Conservation (phyloP, 1,140 invertebrate species). For the Gonatopus flavifemur region DNA sequence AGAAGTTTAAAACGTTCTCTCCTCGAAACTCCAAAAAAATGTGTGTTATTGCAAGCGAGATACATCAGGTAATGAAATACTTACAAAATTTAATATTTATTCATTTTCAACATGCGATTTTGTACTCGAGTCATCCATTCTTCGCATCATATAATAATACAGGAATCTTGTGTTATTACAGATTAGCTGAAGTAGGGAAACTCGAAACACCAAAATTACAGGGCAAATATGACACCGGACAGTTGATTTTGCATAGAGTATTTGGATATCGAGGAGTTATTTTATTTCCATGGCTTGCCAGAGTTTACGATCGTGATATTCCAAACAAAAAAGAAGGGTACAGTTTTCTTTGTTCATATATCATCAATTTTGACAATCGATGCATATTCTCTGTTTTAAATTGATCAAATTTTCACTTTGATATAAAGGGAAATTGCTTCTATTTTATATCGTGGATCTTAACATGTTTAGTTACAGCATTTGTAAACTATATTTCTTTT, state of each 20-base stretch:
- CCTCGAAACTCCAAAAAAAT: constrained; percentile 33
- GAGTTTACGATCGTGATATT: constrained; percentile 90
- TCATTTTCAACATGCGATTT: neutral
- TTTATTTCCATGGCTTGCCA: constrained; percentile 92
- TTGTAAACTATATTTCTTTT: constrained; percentile 19
- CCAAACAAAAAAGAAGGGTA: constrained; percentile 60
- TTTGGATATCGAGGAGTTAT: constrained; percentile 96
- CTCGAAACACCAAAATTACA: constrained; percentile 80
- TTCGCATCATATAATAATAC: neutral
- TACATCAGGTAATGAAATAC: constrained; percentile 39
- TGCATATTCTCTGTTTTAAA: neutral
- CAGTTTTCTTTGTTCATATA: constrained; percentile 24
- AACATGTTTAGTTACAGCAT: constrained; percentile 7
- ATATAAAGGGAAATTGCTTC: too few species aligned
- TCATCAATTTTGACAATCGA: constrained; percentile 7
- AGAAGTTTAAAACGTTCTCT: constrained; percentile 31
- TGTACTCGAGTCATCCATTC: neutral
- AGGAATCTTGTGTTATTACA: constrained; percentile 33
- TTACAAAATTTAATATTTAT: constrained; percentile 1
- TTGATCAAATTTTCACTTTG: too few species aligned
- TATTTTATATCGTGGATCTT: neutral
- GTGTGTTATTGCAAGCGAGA: constrained; percentile 32
- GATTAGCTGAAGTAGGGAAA: constrained; percentile 78
- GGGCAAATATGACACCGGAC: constrained; percentile 93
- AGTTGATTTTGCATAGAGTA: constrained; percentile 91